Evolutionary conservation across 2,797 vertebrate species (phyloP), one percentile per base, ranked within the genome.

Genomic region (Tauraco hartlaubi): DNA sequence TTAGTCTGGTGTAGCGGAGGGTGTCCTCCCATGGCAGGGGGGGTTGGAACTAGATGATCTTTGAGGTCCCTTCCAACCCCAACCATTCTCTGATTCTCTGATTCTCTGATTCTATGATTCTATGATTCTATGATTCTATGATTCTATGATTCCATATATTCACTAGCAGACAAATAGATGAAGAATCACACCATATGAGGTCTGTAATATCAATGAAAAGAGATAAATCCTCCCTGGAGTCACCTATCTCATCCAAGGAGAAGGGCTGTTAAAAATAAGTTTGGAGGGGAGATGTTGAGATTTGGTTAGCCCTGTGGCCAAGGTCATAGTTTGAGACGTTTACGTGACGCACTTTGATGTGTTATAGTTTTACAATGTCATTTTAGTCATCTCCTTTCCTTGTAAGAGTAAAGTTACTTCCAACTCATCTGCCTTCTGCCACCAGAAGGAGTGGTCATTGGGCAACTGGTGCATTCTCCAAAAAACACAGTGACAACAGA

Each of bases 191-290:
- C 79, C 84, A 76, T 91, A 90, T 92, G 94, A 97, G 95, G 92
- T 97, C 97, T 97, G 56, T 37, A 91, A 68, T 72, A 94, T 85
- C 91, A 95, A 80, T 7, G 33, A 92, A 90, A 93, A 90, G 85
- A 81, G 37, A 22, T 9, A 31, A 64, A 64, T 56, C 22, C 28
- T 21, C 35, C 62, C 91, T 81, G 88, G 96, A 96, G 85, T 97
- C 93, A 92, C 82, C 93, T 86, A 72, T 79, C 92, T 91, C 88
- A 96, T 95, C 63, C 35, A 71, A 92, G 76, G 51, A 97, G 80
- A 94, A 91, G 77, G 67, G 76, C 72, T 67, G 73, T 67, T n/a
- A 52, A 55, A 80, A 81, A 51, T 20, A 48, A 49, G 49, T 94
- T 68, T 90, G 91, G 71, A 88, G 49, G 41, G 71, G 11, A 68